phyloP scores from a whole-genome alignment of 2,113 vertebrate genomes.

The Tragelaphus scriptus region DNA sequence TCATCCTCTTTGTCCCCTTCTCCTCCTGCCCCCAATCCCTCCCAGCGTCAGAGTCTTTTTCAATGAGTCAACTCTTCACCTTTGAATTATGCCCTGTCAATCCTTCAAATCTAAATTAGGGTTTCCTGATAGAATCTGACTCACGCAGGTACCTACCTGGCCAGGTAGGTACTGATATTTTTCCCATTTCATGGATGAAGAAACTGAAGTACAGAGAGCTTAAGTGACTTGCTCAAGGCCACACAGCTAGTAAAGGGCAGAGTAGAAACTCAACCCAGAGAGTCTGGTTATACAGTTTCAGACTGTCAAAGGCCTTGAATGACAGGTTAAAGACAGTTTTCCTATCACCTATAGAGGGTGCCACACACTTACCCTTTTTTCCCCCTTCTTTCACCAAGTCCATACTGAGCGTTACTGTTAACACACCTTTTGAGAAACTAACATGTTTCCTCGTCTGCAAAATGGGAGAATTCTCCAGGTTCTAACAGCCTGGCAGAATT shows the following conservation, averaged over 20 bases:
- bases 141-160: neutral
- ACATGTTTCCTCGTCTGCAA: neutral
- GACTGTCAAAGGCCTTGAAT: neutral
- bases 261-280: neutral
- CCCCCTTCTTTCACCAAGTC: neutral
- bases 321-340: neutral
- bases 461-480: neutral
- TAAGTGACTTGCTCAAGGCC: neutral
- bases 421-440: neutral
- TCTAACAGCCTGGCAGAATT: neutral
- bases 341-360: neutral
- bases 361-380: neutral
- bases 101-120: neutral
- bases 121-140: neutral
- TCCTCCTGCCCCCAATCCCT: too few species aligned
- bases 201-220: neutral
- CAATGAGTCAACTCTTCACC: neutral
- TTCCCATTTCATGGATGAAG: neutral
- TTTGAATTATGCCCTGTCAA: neutral
- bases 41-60: too few species aligned
- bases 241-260: neutral
- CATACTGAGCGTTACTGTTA: neutral
- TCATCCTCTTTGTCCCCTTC: too few species aligned
- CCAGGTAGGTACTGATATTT: neutral
- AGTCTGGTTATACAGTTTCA: neutral